Conservation (phyloP, 2,888 invertebrate genomes). For the Tachina grossa region DNA sequence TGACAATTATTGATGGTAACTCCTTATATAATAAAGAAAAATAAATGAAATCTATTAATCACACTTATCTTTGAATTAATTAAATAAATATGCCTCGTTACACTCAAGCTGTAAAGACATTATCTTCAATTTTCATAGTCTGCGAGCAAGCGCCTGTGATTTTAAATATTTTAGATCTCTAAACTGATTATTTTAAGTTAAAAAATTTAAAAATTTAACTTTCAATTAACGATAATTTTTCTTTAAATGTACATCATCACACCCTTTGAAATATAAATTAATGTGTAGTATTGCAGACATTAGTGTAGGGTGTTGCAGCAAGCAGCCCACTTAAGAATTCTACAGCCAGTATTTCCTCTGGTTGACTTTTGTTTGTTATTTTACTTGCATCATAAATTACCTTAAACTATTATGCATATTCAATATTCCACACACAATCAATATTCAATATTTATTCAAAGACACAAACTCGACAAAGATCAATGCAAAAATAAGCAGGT, state of each 20-base stretch:
- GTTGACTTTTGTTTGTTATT: conserved; percentile 60
- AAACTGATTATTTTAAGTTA: not conserved
- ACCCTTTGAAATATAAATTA: conserved; percentile 30
- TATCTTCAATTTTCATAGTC: no score
- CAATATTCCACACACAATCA: conserved; percentile 53
- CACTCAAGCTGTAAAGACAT: no score
- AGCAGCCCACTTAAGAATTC: conserved; percentile 61
- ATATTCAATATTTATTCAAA: conserved; percentile 65
- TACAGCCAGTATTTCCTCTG: conserved; percentile 56
- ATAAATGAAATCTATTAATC: no score
- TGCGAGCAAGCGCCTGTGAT: no score
- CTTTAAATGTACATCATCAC: conserved; percentile 26
- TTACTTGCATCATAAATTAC: conserved; percentile 68
- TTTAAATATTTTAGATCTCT: not conserved
- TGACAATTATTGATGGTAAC: no score
- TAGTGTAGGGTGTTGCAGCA: conserved; percentile 58
- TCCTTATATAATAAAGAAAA: no score
- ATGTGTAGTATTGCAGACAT: not conserved
- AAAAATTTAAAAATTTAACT: not conserved
- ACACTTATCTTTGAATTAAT: no score
- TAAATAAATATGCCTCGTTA: no score
- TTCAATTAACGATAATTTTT: not conserved
- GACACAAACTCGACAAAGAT: conserved; percentile 53
- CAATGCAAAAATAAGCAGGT: conserved; percentile 71
- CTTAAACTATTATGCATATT: conserved; percentile 64